Evolutionary conservation across 2,888 invertebrate genomes (phyloP).

Genomic region (Masnerella sp.): DNA sequence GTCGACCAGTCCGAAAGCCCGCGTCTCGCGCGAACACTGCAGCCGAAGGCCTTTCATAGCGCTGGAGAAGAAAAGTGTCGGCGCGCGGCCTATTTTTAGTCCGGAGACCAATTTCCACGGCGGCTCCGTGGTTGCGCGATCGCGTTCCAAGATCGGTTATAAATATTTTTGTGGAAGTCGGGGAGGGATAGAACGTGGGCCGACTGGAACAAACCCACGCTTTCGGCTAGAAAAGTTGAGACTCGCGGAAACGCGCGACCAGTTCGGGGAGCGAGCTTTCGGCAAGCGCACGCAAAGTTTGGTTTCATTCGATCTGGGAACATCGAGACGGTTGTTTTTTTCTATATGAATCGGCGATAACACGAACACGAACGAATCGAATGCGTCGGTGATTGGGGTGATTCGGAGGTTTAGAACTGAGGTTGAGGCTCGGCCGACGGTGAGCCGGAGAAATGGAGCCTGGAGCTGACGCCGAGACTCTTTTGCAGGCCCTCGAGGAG

Average conservation of each 20-base stretch:
- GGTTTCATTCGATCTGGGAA: too few species aligned
- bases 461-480: constrained; percentile 64
- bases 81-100: constrained; percentile 65
- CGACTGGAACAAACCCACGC: constrained; percentile 74
- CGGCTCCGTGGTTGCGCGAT: constrained; percentile 57
- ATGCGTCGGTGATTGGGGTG: constrained; percentile 26
- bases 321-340: not conserved
- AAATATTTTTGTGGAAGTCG: constrained; percentile 75
- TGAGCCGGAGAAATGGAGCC: constrained; percentile 64
- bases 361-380: constrained; percentile 44
- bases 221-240: constrained; percentile 75
- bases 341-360: constrained; percentile 6
- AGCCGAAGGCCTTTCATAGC: constrained; percentile 44
- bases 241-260: constrained; percentile 69
- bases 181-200: constrained; percentile 58
- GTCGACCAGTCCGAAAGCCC: constrained; percentile 20
- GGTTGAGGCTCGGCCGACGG: constrained; percentile 4
- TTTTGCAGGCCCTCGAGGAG: constrained; percentile 96
- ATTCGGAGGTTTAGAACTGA: too few species aligned
- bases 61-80: constrained; percentile 51
- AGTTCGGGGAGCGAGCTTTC: constrained; percentile 74
- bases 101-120: constrained; percentile 58
- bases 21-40: too few species aligned
- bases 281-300: constrained; percentile 66
- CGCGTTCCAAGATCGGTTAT: constrained; percentile 73